Evolutionary conservation across 2,797 vertebrate genomes (phyloP).

Genomic region (Gobio occitaniae): DNA sequence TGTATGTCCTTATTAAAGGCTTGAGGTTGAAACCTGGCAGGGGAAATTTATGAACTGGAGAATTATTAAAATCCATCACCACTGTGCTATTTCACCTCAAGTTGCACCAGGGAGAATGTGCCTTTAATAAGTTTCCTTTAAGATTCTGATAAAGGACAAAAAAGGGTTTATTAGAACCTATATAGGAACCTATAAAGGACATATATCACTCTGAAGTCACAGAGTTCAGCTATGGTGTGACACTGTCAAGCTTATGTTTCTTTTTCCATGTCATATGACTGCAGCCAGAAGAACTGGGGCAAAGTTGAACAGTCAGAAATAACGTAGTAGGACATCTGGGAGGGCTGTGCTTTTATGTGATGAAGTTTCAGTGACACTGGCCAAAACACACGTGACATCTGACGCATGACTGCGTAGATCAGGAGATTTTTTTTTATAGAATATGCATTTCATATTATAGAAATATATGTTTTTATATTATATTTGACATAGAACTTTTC

Average conservation of each 20-base stretch:
- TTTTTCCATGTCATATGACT: slow-evolving; percentile 84
- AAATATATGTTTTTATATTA: not conserved
- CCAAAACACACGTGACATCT: slow-evolving; percentile 74
- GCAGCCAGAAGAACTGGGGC: slow-evolving; percentile 75
- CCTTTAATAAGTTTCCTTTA: not conserved
- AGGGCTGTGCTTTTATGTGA: slow-evolving; percentile 59
- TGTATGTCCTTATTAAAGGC: not conserved
- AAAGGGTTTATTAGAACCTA: not conserved
- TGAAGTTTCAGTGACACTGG: slow-evolving; percentile 55
- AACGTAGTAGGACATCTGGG: slow-evolving; percentile 65
- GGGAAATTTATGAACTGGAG: not conserved
- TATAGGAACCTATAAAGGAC: not conserved
- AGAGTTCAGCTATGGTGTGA: slow-evolving; percentile 23
- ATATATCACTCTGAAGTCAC: not conserved
- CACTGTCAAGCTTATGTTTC: slow-evolving; percentile 63
- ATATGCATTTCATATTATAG: not conserved
- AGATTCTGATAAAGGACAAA: not conserved
- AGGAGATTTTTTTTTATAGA: not conserved
- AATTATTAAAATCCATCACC: not conserved
- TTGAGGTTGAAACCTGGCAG: not conserved
- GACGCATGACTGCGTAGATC: not conserved
- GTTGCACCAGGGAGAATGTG: not conserved
- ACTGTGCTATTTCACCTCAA: not conserved
- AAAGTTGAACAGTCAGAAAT: slow-evolving; percentile 83
- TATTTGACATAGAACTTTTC: not conserved